Base-by-base conservation (phyloP, 2,797 vertebrate species). In the Denticeps clupeoides region DNA sequence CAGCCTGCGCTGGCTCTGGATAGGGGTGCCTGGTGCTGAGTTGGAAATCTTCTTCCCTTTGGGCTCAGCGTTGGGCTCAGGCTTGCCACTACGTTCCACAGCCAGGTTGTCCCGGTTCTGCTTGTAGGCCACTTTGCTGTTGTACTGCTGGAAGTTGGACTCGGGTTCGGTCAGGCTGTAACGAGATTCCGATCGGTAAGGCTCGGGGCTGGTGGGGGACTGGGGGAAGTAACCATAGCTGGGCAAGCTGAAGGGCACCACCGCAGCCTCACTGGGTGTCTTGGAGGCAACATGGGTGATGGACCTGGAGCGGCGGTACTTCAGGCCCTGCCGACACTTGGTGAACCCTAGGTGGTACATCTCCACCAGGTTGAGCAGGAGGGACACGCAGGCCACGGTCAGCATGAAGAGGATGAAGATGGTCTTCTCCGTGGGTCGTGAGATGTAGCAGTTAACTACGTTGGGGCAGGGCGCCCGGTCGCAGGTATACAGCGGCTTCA, bases 361-460 rank as follows among this genome's bases (percentile, higher is more conserved):
- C 68, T 93, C 89, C 51, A 90, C 82, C 60, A 91, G 65, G 66
- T 89, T 89, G 49, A 94, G 88, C 53, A 92, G 74, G 58, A 93
- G 71, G 1, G 90, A 93, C 53, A 89, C 29, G 0, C 79, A 84
- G 31, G 90, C 86, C 54, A 87, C 87, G 0, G 69, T 84, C 44
- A 91, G 69, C 89, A 91, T 91, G 69, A 92, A 93, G 44, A 93
- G 56, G 51, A 91, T 89, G 69, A 92, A 91, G 64, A 91, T 64
- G 1, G 88, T 91, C 67, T 91, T 93, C 73, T 94, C 89, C 0
- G 89, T 91, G 28, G 90, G 88, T 8, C 84, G 72, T 2, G 90
- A 90, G 62, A 90, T 88, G 73, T 90, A 90, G 74, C 90, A 90
- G 76, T 91, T 90, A 38, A 91, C 89, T 0, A 80, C 63, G 44